Base-by-base conservation (phyloP, 2,797 vertebrate species). In the Myioborus miniatus region DNA sequence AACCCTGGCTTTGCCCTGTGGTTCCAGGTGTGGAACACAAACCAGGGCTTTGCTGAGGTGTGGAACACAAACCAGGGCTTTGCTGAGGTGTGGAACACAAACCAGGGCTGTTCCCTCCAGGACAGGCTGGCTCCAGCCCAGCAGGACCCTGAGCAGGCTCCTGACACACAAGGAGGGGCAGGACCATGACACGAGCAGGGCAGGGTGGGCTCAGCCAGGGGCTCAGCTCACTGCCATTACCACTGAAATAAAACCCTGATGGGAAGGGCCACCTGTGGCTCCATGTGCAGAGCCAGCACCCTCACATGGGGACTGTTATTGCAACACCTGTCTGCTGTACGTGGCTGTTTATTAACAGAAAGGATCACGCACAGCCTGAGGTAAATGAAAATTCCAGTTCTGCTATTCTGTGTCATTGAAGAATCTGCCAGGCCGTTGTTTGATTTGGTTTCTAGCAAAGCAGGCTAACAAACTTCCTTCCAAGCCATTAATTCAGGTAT, bases 401-500 rank as follows among this genome's bases (percentile, higher is more conserved):
- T 82, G 70, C 65, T 81, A 9, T 50, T 86, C 53, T 6, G 2
- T 83, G 82, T 23, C 76, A 59, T 16, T 29, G 44, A 37, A 32
- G 91, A 81, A 83, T 55, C 49, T 27, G 89, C 62, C 47, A 93
- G 72, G 82, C 36, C 47, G 75, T 6, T 52, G 85, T 78, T 89
- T 89, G 85, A 53, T 83, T 75, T 78, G 77, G 63, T 90, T 91
- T 87, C 80, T 87, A 90, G 89, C 39, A 93, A 89, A 85, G 53
- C 71, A 90, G 69, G 39, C 68, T 83, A 65, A 69, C 62, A 89
- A 85, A 94, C 69, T 88, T 93, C 84, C 87, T 94, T 95, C 77
- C 77, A 70, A 93, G 77, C 52, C 89, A 94, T 94, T 93, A 95
- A 88, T 90, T 91, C 96, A 86, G 76, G 39, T 36, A 46, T 65